Base-by-base conservation (phyloP, 1,140 invertebrate genomes). In the Zaprionus ornatus region DNA sequence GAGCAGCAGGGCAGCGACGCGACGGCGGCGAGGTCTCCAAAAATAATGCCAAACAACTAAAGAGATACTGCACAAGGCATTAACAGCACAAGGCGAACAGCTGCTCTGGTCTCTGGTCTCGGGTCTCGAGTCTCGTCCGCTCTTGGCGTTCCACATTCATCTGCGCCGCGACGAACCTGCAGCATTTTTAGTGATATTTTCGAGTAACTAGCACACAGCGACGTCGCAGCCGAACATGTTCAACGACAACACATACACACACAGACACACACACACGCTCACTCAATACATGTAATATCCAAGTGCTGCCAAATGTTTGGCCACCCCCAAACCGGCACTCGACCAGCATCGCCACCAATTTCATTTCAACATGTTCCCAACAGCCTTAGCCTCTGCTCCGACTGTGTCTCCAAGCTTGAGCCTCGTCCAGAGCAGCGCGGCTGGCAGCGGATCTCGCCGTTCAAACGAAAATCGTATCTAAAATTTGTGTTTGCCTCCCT, bases 321-420 rank as follows among this genome's bases (percentile, higher is more conserved):
- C 48, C 80, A 82, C 79, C 74, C 63, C 61, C 79, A 67, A 80
- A 60, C 82, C 78, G 79, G 71, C 82, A 85, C 79, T 86, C 75
- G 60, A 77, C 42, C 75, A 77, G 48, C 70, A 40, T 63, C 61
- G 45, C 35, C 52, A 88, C 67, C 70, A 88, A 88, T 88, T 87
- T 78, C 83, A 84, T 88, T 88, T 88, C 84, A 88, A 88, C 84
- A 88, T 88, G 84, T 80, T 90, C 79, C 77, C 79, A 87, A 70
- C 83, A 88, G 82, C 62, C 67, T 52, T 52, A 70, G 32, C 66
- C 60, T 62, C 35, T 45, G 40, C n/a, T 45, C 40, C n/a, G 40
- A 6, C 40, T 42, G 5, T 3, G 23, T 57, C 21, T 59, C 21
- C 5, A 56, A 56, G 54, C 54, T 29, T 17, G 21, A 79, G 79